Base-by-base conservation (phyloP, 1,140 invertebrate species). In the Prorops nasuta region DNA sequence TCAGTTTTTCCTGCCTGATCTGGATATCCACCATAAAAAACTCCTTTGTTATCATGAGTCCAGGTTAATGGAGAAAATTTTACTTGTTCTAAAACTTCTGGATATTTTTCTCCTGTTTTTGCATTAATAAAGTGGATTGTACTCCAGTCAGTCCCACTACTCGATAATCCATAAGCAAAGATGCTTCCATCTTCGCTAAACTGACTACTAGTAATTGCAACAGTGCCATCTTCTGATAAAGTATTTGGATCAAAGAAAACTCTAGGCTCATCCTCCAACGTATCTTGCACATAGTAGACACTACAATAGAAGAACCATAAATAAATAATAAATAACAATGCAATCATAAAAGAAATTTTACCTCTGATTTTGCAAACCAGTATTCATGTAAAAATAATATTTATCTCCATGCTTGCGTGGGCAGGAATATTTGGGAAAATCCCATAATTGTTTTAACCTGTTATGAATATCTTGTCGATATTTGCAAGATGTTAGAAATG, bases 191-290 rank as follows among this genome's bases (percentile, higher is more conserved):
- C 88, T 67, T 98, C 88, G 1, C 94, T 96, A 77, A 97, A 98
- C 24, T 83, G 77, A 36, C 82, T 87, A 32, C 82, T 83, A 0
- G 84, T 83, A 14, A 99, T 76, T 2, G 95, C 89, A 16, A 96
- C 80, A 1, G 96, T 98, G 24, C 97, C 97, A 82, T 99, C 96
- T 19, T 87, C 84, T 1, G 95, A 96, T 14, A 98, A 74, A 7
- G 78, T 81, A 79, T 99, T 99, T 0, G 96, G 95, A 77, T 99
- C 96, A 4, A 99, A 78, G 75, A 99, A 98, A n/a, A 96, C 86
- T 58, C 79, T 79, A 2, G 90, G 81, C 66, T 97, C 89, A 21
- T 82, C 84, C 28, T 90, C 82, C 44, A 98, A 72, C 4, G 82
- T 80, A 54, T 94, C 87, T 82, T 95, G 91, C 8, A 94, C 85